These are phyloP conservation scores for Parascotia fuliginaria DNA, from an alignment of 2,888 invertebrate species.

Conservation along the genomic window DNA sequence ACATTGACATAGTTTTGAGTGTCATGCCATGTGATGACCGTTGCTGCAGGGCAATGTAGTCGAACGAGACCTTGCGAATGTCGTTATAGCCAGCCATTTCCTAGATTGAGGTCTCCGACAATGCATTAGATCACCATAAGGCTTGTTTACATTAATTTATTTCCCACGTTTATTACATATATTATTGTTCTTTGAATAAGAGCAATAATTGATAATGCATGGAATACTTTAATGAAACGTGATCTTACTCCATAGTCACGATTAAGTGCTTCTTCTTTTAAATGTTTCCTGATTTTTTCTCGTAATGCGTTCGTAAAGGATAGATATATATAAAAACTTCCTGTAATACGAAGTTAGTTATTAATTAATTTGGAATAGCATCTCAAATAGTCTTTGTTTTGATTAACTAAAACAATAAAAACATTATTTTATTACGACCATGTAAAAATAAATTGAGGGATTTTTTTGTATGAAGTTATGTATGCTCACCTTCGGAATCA, in stretches of 20 bases:
- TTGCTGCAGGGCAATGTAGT: constrained; percentile 51
- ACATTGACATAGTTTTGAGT: constrained; percentile 81
- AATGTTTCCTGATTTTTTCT: constrained; percentile 54
- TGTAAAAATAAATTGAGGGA: constrained; percentile 2
- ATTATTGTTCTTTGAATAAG: constrained; percentile 32
- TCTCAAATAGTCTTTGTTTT: constrained; percentile 27
- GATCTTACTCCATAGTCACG: constrained; percentile 61
- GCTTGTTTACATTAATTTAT: constrained; percentile 17
- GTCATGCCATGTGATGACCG: constrained; percentile 45
- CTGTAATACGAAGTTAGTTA: constrained; percentile 29
- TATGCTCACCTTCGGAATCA: neutral
- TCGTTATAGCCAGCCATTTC: constrained; percentile 56
- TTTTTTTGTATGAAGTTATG: constrained; percentile 3
- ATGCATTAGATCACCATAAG: constrained; percentile 28
- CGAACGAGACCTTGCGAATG: constrained; percentile 52
- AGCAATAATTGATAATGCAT: constrained; percentile 47
- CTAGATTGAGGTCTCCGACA: constrained; percentile 49
- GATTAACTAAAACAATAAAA: constrained; percentile 16
- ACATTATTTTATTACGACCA: constrained; percentile 8
- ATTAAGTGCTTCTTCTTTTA: constrained; percentile 62
- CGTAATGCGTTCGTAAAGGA: constrained; percentile 31
- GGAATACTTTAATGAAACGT: constrained; percentile 52
- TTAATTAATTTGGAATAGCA: constrained; percentile 27
- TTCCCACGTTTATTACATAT: constrained; percentile 15
- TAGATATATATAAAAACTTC: constrained; percentile 39